Conservation (phyloP, 2,113 vertebrate genomes). For the Misgurnus anguillicaudatus region DNA sequence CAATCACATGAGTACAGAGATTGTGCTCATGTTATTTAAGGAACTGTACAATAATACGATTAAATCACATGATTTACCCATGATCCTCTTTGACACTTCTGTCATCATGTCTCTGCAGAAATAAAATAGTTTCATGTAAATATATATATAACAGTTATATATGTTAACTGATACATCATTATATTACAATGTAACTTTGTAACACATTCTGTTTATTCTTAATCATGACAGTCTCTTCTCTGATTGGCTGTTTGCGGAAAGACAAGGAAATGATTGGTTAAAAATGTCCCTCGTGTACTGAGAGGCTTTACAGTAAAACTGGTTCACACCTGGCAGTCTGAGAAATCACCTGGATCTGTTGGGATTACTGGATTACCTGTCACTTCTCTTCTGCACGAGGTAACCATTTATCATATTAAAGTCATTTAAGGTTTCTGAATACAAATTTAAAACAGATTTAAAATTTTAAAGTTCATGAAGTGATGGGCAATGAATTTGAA, state of each 20-base stretch:
- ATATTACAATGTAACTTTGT: not conserved
- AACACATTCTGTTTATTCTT: not conserved
- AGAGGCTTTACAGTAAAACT: no score
- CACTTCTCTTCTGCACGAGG: constrained; percentile 7
- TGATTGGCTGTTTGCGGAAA: constrained; percentile 3
- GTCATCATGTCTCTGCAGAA: not conserved
- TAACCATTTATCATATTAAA: not conserved
- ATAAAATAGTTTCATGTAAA: not conserved
- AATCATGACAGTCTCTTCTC: not conserved
- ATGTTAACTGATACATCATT: not conserved
- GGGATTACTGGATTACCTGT: not conserved
- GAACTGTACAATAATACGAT: constrained; percentile 51
- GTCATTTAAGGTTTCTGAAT: no score
- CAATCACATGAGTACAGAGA: constrained; percentile 10
- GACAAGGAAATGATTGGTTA: constrained; percentile 14
- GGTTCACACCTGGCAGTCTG: not conserved
- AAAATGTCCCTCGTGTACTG: not conserved
- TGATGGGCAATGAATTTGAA: no score
- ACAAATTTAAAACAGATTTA: no score
- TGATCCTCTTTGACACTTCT: constrained; percentile 15
- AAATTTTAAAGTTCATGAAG: no score
- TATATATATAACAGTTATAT: not conserved
- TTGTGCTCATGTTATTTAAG: constrained; percentile 56
- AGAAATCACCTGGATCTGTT: constrained; percentile 1
- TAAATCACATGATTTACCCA: not conserved